A percentile compares a stretch with the other conserved stretches of the same genome.
Evolutionary conservation across 2,888 invertebrate genomes (phyloP).

Genomic region (Gasteruption jaculator): DNA sequence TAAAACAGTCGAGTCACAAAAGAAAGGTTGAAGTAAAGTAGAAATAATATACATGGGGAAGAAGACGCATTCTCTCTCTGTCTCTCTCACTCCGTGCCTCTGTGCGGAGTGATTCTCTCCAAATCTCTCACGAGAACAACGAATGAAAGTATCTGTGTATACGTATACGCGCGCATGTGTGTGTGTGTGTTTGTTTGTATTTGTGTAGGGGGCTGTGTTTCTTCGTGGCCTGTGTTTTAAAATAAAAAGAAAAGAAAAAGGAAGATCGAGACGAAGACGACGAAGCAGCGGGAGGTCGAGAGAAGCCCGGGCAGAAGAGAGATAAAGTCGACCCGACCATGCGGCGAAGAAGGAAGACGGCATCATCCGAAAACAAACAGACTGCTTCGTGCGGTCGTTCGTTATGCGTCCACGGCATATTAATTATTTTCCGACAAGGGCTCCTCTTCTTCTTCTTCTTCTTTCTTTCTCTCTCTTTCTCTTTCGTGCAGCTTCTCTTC

Average conservation of each 20-base stretch:
- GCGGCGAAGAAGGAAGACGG: slow-evolving; percentile 27
- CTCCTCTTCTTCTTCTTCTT: slow-evolving; percentile 25
- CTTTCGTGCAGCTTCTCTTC: slow-evolving; percentile 3
- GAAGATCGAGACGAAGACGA: slow-evolving; percentile 21
- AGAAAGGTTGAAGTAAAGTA: slow-evolving; percentile 43
- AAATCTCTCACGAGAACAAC: slow-evolving; percentile 19
- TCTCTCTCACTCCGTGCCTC: slow-evolving; percentile 1
- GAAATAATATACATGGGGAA: slow-evolving; percentile 38
- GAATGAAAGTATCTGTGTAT: not conserved
- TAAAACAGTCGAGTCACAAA: slow-evolving; percentile 49
- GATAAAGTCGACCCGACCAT: slow-evolving; percentile 30
- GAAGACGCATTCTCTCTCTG: slow-evolving; percentile 19
- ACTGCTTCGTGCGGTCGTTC: slow-evolving; percentile 43
- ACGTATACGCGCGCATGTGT: no score
- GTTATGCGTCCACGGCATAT: slow-evolving; percentile 49
- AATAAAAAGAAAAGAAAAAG: slow-evolving; percentile 27
- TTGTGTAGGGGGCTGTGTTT: no score
- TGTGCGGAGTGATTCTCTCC: slow-evolving; percentile 3
- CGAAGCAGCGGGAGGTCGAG: slow-evolving; percentile 39
- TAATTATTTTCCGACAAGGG: slow-evolving; percentile 46
- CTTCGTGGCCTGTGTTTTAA: slow-evolving; percentile 22
- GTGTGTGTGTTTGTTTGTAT: no score
- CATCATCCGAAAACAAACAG: slow-evolving; percentile 48
- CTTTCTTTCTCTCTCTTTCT: slow-evolving; percentile 10
- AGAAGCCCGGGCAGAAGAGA: slow-evolving; percentile 28